Evolutionary conservation across 2,113 vertebrate species (phyloP).

Genomic region (Bolborhynchus lineola): DNA sequence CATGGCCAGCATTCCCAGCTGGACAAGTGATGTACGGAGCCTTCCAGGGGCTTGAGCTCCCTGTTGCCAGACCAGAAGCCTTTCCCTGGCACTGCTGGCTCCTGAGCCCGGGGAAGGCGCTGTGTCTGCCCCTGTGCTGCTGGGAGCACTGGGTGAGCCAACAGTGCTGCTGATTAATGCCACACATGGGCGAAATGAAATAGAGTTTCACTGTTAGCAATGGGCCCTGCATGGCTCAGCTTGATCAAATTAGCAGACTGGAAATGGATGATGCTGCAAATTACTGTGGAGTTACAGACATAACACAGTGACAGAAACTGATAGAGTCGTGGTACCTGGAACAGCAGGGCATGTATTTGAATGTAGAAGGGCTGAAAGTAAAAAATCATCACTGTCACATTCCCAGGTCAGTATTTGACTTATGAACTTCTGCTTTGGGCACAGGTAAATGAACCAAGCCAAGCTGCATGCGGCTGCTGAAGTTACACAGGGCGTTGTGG

Average conservation of each 20-base stretch:
- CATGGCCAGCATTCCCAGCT: not conserved
- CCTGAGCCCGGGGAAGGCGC: not conserved
- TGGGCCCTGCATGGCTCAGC: not conserved
- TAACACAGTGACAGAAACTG: not conserved
- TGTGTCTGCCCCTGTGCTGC: not conserved
- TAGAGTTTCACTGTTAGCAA: not conserved
- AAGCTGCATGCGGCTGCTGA: not conserved
- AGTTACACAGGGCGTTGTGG: not conserved
- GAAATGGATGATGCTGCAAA: slow-evolving; percentile 23
- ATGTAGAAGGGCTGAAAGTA: slow-evolving; percentile 19
- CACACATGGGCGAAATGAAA: not conserved
- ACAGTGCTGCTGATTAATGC: not conserved
- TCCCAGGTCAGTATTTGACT: slow-evolving; percentile 15
- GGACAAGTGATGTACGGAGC: rapidly evolving
- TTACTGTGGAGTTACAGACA: not conserved
- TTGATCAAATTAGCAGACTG: slow-evolving; percentile 6
- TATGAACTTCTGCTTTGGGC: not conserved
- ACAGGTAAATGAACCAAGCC: not conserved
- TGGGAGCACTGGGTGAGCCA: not conserved
- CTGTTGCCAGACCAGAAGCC: rapidly evolving
- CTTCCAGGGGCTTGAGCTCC: not conserved
- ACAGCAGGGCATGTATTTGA: not conserved
- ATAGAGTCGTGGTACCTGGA: not conserved
- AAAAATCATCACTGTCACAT: not conserved
- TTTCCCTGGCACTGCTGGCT: not conserved